phyloP scores from a whole-genome alignment of 2,888 invertebrate species.

The Anthrax anthrax region DNA sequence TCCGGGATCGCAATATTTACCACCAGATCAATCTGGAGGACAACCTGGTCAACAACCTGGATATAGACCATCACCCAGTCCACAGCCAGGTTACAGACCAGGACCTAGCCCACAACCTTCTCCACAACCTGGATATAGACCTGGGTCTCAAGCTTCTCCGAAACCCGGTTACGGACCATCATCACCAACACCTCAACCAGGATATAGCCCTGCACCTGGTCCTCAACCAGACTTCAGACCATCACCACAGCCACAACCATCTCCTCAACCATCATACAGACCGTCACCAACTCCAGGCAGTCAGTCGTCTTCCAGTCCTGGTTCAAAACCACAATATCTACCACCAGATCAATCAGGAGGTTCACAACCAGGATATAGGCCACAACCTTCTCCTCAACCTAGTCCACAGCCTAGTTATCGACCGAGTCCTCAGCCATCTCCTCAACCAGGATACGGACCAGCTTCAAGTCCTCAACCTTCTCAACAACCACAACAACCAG shows the following conservation, averaged over 20 bases:
- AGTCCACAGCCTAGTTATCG: background rate
- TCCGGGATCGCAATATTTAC: background rate
- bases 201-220: too few species aligned
- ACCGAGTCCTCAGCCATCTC: background rate
- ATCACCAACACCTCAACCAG: too few species aligned
- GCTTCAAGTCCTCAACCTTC: background rate
- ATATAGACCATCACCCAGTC: background rate
- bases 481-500: background rate
- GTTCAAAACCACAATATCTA: slow-evolving; percentile 1
- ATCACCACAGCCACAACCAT: background rate
- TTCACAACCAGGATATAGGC: background rate
- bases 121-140: background rate
- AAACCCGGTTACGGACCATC: slow-evolving; percentile 6
- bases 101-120: background rate
- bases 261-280: background rate
- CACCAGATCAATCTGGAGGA: background rate
- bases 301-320: too few species aligned
- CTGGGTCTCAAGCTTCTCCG: background rate
- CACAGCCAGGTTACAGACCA: background rate
- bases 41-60: background rate
- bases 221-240: background rate
- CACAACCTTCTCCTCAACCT: background rate
- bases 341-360: background rate
- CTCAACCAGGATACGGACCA: background rate
- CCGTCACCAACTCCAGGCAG: background rate